Base-by-base conservation (phyloP, 2,113 vertebrate genomes). In the Siniperca chuatsi region DNA sequence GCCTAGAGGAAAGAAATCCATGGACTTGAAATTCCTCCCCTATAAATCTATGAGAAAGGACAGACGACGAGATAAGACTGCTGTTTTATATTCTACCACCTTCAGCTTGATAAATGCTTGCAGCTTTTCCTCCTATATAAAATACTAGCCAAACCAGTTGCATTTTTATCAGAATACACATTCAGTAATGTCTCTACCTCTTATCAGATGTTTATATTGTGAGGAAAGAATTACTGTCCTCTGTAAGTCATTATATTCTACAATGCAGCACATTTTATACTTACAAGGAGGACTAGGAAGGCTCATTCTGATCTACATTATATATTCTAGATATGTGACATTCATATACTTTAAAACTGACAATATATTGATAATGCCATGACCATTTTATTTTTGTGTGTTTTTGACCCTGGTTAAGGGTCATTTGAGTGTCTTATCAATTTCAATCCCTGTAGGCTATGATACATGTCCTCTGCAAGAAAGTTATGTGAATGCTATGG, bases 31-130 rank as follows among this genome's bases (percentile, higher is more conserved):
- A 89, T 90, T 87, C 88, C 79, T 84, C 78, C 71, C 33, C 87
- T 92, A 94, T 93, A 93, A 95, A 92, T 92, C 86, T 91, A 54
- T 87, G 76, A 87, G 84, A 84, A 88, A 92, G 78, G 79, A 90
- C 81, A 62, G 75, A 86, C 73, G 86, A 86, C 48, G 61, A 91
- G 90, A 94, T 92, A 91, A 85, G 85, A 87, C 62, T 77, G 66
- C 88, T 91, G 90, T 79, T 87, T 95, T 92, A 89, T 90, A 92
- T 95, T 94, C 85, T 90, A 75, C 92, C 78, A 79, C 77, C 86
- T 82, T 92, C 80, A 83, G 33, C 60, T 85, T 94, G 90, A 93
- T 94, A 86, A 95, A 92, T 87, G 82, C 52, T 50, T 25, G 60
- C 44, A 87, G 81, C 33, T 88, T 92, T 82, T 87, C 74, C 46